Conservation (phyloP, 2,113 vertebrate genomes). For the Catharus fuscescens region DNA sequence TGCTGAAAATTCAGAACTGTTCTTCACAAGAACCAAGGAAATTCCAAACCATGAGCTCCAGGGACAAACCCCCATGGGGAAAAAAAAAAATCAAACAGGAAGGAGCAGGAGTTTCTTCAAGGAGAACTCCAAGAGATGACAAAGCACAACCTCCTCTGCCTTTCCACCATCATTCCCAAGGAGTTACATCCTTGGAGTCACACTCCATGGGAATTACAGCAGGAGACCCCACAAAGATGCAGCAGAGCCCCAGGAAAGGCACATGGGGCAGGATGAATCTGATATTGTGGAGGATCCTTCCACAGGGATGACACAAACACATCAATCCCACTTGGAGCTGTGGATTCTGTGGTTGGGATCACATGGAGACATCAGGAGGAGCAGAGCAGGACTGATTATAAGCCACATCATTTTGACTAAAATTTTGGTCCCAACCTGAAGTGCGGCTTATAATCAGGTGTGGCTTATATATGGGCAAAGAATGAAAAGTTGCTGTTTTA, state of each 20-base stretch:
- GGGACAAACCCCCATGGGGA: neutral
- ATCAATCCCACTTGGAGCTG: too few species aligned
- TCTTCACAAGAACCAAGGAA: neutral
- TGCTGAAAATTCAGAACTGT: neutral
- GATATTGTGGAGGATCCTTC: neutral
- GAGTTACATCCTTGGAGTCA: neutral
- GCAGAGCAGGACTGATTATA: neutral
- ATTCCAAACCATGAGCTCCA: neutral
- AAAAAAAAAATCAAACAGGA: neutral
- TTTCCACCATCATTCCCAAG: neutral
- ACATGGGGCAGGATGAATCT: rapidly evolving
- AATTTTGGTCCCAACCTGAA: too few species aligned
- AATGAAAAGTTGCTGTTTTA: too few species aligned
- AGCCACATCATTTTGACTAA: too few species aligned
- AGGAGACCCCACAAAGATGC: rapidly evolving
- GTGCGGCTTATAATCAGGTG: too few species aligned
- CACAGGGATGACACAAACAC: too few species aligned
- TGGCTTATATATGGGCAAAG: too few species aligned
- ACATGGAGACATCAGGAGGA: neutral
- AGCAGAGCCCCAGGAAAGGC: neutral
- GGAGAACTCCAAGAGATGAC: neutral
- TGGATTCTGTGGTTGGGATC: too few species aligned
- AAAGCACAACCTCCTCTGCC: rapidly evolving
- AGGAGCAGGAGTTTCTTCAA: neutral
- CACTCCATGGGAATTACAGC: neutral